phyloP scores from a whole-genome alignment of 2,888 invertebrate genomes.

The Dyspetes luteomarginatus region DNA sequence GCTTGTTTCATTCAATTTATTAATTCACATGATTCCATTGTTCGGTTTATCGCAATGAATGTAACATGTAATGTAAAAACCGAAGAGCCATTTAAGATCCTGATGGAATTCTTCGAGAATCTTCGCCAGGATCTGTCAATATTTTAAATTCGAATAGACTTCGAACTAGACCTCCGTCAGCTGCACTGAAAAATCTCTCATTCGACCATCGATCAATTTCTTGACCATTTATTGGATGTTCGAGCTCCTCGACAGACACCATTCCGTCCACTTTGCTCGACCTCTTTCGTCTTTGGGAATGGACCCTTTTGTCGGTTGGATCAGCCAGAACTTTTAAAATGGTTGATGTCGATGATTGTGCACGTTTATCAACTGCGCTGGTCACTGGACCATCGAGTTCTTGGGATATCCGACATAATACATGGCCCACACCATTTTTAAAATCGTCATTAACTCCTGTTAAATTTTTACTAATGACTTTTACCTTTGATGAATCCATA shows the following conservation, averaged over 20 bases:
- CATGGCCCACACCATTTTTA: constrained; percentile 63
- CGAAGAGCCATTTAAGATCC: constrained; percentile 2
- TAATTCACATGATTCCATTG: constrained; percentile 19
- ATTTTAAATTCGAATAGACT: constrained; percentile 69
- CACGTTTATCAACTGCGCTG: neutral
- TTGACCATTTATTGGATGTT: constrained; percentile 37
- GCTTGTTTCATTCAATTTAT: constrained; percentile 28
- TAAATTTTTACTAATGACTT: constrained; percentile 57
- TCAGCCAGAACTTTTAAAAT: constrained; percentile 52
- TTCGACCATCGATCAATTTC: constrained; percentile 69
- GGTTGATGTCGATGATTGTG: constrained; percentile 23
- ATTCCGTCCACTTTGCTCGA: neutral
- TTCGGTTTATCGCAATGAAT: constrained; percentile 4
- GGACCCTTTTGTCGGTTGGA: constrained; percentile 57
- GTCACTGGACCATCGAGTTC: neutral
- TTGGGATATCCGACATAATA: constrained; percentile 54
- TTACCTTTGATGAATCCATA: constrained; percentile 16
- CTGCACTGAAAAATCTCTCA: constrained; percentile 62
- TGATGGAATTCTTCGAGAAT: constrained; percentile 10
- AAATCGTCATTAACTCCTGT: constrained; percentile 68
- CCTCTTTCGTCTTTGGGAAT: constrained; percentile 40
- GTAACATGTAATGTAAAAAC: constrained; percentile 24
- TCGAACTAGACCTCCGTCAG: constrained; percentile 65
- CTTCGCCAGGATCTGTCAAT: constrained; percentile 44
- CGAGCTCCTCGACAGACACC: constrained; percentile 17